These are phyloP conservation scores for Bursaphelenchus mucronatus DNA, from an alignment of 1,140 invertebrate species.

Conservation along the genomic window DNA sequence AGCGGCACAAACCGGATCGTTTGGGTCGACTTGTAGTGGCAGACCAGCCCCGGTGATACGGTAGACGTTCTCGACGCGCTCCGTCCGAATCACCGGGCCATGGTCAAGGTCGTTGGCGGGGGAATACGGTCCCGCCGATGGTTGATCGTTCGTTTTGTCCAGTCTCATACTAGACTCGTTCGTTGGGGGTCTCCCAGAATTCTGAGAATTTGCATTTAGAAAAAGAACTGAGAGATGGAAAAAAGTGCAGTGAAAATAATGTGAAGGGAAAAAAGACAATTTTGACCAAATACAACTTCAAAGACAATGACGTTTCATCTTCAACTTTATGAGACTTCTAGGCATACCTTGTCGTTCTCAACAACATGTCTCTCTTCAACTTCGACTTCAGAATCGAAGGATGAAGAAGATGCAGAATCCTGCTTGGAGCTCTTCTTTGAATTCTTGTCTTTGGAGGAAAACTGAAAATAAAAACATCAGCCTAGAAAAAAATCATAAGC, in stretches of 20 bases:
- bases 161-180: neutral
- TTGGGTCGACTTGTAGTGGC: conserved; percentile 34
- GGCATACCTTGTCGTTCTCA: neutral
- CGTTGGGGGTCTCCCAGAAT: conserved; percentile 8
- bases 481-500: too few species aligned
- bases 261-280: conserved; percentile 17
- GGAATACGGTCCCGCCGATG: conserved; percentile 35
- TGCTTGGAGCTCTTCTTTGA: neutral
- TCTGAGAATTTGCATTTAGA: neutral
- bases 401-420: conserved; percentile 11
- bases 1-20: conserved; percentile 31
- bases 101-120: conserved; percentile 30
- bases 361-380: conserved; percentile 15
- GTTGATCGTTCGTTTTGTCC: conserved; percentile 19
- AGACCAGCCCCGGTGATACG: conserved; percentile 37
- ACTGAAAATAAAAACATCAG: neutral
- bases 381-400: conserved; percentile 12
- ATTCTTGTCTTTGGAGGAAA: neutral
- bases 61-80: conserved; percentile 42
- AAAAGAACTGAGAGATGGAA: too few species aligned
- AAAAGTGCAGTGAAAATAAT: too few species aligned
- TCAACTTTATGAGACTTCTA: neutral
- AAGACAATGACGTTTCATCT: neutral
- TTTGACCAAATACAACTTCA: conserved; percentile 3
- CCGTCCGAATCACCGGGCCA: conserved; percentile 35